A percentile compares a stretch with the other conserved stretches of the same genome.
phyloP scores from a whole-genome alignment of 1,140 invertebrate species.

The Sycophila sp. region DNA sequence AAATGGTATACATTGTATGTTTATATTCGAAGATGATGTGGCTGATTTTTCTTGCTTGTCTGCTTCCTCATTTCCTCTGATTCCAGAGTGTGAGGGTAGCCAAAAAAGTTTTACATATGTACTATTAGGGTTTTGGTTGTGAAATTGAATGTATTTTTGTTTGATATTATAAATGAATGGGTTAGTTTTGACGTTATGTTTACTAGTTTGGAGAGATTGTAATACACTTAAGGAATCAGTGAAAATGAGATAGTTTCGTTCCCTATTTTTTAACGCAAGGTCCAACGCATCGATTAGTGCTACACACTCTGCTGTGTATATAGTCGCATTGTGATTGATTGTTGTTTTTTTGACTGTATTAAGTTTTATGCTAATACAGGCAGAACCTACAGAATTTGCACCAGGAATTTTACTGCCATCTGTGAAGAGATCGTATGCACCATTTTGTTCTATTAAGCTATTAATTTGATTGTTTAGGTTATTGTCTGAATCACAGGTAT shows the following conservation, averaged over 20 bases:
- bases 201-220: not conserved
- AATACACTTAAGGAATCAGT: conserved; percentile 14
- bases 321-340: not conserved
- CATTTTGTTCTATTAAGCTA: not conserved
- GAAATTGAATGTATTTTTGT: not conserved
- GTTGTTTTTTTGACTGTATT: not conserved
- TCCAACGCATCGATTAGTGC: conserved; percentile 11
- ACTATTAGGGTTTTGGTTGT: not conserved
- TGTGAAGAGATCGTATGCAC: not conserved
- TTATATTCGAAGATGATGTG: not conserved
- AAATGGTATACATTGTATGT: not conserved
- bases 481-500: not conserved
- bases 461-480: not conserved
- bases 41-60: not conserved
- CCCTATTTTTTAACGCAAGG: not conserved
- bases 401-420: conserved; percentile 3
- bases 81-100: not conserved
- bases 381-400: not conserved
- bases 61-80: not conserved
- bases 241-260: not conserved
- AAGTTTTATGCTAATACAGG: not conserved
- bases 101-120: not conserved
- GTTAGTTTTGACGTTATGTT: not conserved
- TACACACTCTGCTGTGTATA: conserved; percentile 19
- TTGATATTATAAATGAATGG: conserved; percentile 1